These are phyloP conservation scores for Manis pentadactyla DNA, from an alignment of 2,797 vertebrate species.

Conservation along the genomic window DNA sequence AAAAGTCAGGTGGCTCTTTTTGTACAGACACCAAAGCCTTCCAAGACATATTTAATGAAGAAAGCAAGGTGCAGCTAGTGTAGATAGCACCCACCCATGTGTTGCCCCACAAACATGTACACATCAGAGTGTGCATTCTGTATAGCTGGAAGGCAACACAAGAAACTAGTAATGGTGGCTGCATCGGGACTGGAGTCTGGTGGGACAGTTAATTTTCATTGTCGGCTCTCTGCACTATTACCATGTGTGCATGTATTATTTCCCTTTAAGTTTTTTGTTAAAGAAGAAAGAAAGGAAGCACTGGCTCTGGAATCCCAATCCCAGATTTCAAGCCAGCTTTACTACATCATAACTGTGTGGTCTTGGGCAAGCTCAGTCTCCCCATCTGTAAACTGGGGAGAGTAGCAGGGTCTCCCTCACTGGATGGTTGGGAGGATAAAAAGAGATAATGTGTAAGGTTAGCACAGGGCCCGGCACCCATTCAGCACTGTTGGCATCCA, in stretches of 20 bases:
- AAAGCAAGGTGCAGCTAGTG: neutral
- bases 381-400: neutral
- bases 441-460: neutral
- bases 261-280: neutral
- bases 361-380: neutral
- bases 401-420: neutral
- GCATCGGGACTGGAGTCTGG: neutral
- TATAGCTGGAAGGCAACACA: neutral
- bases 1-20: neutral
- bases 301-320: neutral
- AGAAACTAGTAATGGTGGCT: neutral
- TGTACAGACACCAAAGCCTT: neutral
- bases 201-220: neutral
- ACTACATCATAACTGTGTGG: neutral
- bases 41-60: neutral
- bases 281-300: neutral
- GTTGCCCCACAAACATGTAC: neutral
- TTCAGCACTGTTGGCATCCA: neutral
- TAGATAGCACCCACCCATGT: fast-evolving
- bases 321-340: neutral
- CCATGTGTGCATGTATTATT: neutral
- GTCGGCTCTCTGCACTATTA: neutral
- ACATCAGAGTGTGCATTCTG: neutral
- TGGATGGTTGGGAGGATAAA: neutral
- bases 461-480: neutral